Percentiles rank a stretch among this genome's conserved stretches.
Conservation (phyloP, 2,797 vertebrate genomes). For the Loriculus beryllinus region DNA sequence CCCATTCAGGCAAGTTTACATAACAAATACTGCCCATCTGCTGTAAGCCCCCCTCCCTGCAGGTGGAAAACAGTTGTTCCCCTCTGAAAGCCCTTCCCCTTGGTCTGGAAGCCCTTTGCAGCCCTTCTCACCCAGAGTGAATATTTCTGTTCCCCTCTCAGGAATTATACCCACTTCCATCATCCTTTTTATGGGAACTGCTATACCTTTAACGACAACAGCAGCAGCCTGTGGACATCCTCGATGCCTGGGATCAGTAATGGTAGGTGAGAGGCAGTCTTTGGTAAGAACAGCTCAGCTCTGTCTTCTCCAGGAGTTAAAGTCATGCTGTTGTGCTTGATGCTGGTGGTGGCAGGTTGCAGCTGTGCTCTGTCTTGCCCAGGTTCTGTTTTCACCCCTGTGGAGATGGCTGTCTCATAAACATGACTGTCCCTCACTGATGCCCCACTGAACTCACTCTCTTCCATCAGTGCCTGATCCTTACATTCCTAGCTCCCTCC, state of each 20-base stretch:
- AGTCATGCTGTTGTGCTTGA: background rate
- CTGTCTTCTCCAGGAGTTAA: background rate
- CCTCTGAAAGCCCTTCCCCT: background rate
- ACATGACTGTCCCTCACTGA: background rate
- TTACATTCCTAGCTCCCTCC: background rate
- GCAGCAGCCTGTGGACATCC: slow-evolving; percentile 75
- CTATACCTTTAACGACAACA: slow-evolving; percentile 81
- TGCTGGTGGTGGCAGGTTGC: background rate
- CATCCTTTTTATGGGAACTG: slow-evolving; percentile 81
- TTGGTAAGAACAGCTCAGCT: background rate
- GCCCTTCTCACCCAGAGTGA: background rate
- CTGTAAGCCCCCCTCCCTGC: background rate
- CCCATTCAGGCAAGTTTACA: background rate
- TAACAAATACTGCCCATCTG: slow-evolving; percentile 35
- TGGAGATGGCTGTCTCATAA: background rate
- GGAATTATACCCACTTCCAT: slow-evolving; percentile 80
- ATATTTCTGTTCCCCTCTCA: slow-evolving; percentile 38
- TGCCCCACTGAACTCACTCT: background rate
- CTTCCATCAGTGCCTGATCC: background rate
- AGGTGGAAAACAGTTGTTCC: background rate
- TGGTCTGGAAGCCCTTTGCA: fast-evolving
- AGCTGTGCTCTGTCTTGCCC: background rate
- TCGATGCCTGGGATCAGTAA: slow-evolving; percentile 78
- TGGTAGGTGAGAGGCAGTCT: slow-evolving; percentile 70
- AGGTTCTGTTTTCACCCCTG: background rate